phyloP scores from a whole-genome alignment of 2,797 vertebrate genomes.

The Acipenser transmontanus region DNA sequence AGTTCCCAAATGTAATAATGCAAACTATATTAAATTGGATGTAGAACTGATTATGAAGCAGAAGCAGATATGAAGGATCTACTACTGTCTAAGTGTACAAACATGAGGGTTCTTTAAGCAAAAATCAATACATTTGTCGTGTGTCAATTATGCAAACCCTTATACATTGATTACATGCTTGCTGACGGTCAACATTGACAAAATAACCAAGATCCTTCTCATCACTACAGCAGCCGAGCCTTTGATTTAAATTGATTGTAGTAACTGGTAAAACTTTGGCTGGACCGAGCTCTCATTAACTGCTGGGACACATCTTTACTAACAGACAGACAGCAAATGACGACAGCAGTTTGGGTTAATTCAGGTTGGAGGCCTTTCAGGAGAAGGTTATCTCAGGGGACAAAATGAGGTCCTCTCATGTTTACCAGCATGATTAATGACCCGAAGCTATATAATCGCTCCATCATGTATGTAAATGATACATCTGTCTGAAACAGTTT shows the following conservation, averaged over 20 bases:
- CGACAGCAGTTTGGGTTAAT: conserved; percentile 25
- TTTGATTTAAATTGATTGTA: neutral
- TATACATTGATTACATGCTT: too few species aligned
- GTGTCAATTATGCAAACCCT: too few species aligned
- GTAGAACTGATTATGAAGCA: too few species aligned
- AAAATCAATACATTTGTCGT: too few species aligned
- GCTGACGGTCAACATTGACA: too few species aligned
- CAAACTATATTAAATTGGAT: too few species aligned
- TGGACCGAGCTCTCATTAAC: neutral
- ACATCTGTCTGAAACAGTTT: conserved; percentile 50
- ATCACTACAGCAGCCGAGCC: neutral
- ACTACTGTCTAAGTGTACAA: too few species aligned
- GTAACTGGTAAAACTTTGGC: neutral
- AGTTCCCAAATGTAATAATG: too few species aligned
- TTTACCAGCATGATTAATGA: conserved; percentile 57
- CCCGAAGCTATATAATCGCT: conserved; percentile 58
- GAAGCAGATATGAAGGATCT: too few species aligned
- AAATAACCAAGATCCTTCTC: neutral
- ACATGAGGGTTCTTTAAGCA: too few species aligned
- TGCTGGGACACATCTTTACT: conserved; percentile 5
- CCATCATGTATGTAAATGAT: conserved; percentile 69
- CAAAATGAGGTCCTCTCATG: conserved; percentile 28
- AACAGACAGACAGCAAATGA: conserved; percentile 25
- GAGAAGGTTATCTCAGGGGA: conserved; percentile 41
- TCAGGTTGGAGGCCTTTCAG: conserved; percentile 44